Percentiles rank a stretch among this genome's conserved stretches.
Evolutionary conservation across 2,113 vertebrate genomes (phyloP).

Genomic region (Hyperopisus bebe): DNA sequence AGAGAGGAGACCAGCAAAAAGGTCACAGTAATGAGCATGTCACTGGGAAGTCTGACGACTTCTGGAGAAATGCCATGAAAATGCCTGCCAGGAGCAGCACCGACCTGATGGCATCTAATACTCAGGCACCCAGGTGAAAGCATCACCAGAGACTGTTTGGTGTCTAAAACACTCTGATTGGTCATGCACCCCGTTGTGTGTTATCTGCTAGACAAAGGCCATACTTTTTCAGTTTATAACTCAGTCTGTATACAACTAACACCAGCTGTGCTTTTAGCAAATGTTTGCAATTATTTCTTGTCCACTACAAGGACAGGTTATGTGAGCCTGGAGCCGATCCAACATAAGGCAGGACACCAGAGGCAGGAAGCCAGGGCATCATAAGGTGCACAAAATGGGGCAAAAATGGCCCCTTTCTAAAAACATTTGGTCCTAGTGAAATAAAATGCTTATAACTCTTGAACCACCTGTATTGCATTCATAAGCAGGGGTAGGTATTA

Average conservation of each 20-base stretch:
- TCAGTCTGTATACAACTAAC: background rate
- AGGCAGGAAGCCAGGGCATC: background rate
- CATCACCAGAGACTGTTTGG: background rate
- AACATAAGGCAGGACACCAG: background rate
- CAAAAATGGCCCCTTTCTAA: background rate
- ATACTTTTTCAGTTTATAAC: background rate
- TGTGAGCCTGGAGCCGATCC: background rate
- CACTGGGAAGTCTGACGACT: background rate
- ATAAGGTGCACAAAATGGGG: background rate
- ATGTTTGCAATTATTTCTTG: background rate
- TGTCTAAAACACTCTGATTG: background rate
- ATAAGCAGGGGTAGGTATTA: background rate
- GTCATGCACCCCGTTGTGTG: background rate
- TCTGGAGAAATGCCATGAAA: background rate
- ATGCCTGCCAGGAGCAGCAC: background rate
- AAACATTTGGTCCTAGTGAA: background rate
- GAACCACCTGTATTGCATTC: background rate
- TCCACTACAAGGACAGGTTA: background rate
- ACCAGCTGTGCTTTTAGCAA: background rate
- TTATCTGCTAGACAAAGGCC: background rate
- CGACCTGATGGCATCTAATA: background rate
- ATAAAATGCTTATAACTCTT: background rate
- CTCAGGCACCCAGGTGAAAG: background rate
- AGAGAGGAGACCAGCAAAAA: background rate
- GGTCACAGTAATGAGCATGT: background rate